phyloP scores from a whole-genome alignment of 2,797 vertebrate species.

The Halcyon chelicuti region DNA sequence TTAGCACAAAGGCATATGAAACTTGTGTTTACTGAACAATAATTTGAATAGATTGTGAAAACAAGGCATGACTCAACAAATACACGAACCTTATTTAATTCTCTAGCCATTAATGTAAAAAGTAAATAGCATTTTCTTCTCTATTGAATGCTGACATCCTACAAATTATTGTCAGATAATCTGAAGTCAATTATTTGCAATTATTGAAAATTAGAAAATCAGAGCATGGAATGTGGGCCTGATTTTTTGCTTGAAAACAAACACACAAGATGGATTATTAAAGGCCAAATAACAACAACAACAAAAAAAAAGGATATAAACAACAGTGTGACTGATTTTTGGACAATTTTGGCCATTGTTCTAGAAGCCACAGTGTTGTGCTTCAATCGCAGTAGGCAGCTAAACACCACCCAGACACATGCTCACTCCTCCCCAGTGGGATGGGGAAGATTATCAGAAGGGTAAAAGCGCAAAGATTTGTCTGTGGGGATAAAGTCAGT shows the following conservation, averaged over 20 bases:
- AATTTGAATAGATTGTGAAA: background rate
- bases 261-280: background rate
- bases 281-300: background rate
- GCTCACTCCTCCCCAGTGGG: background rate
- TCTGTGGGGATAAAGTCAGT: background rate
- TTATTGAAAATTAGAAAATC: slow-evolving; percentile 17
- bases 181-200: slow-evolving; percentile 25
- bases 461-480: background rate
- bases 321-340: background rate
- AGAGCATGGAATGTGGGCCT: background rate
- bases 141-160: background rate
- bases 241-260: background rate
- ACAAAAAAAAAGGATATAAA: background rate
- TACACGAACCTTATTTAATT: slow-evolving; percentile 1
- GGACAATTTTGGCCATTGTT: background rate
- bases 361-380: background rate
- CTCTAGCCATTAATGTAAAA: background rate
- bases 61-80: background rate
- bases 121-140: slow-evolving; percentile 22
- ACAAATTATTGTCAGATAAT: slow-evolving; percentile 15
- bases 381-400: background rate
- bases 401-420: background rate
- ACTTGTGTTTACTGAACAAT: background rate
- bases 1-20: background rate
- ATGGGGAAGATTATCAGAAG: background rate